phyloP scores from a whole-genome alignment of 2,888 invertebrate species.

The Malacosoma neustria region DNA sequence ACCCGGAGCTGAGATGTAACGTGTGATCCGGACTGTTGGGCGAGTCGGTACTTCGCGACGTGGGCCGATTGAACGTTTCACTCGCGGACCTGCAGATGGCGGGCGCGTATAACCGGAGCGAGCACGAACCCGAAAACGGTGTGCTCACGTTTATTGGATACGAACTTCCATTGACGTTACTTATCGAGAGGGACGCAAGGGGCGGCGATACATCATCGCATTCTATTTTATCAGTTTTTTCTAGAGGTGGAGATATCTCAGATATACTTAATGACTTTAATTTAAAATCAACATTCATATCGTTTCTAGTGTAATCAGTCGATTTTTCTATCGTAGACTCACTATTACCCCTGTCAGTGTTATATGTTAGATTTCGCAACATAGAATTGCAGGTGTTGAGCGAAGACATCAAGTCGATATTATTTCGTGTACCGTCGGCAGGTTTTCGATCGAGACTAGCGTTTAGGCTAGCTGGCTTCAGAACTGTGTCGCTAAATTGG shows the following conservation, averaged over 20 bases:
- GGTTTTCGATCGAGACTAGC: constrained; percentile 6
- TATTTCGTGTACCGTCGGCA: constrained; percentile 6
- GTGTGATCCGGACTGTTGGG: constrained; percentile 17
- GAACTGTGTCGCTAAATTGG: constrained; percentile 49
- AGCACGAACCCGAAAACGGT: constrained; percentile 24
- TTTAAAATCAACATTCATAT: constrained; percentile 25
- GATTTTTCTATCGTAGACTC: constrained; percentile 22
- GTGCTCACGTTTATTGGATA: constrained; percentile 15
- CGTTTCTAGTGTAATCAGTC: constrained; percentile 13
- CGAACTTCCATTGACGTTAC: constrained; percentile 12
- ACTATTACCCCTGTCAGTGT: constrained; percentile 26
- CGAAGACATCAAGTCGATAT: not conserved
- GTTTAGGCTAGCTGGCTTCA: constrained; percentile 33
- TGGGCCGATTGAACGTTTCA: constrained; percentile 47
- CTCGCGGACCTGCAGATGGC: constrained; percentile 65
- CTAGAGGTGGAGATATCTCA: constrained; percentile 44
- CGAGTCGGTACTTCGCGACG: constrained; percentile 35
- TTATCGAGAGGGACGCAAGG: constrained; percentile 25
- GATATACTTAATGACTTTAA: constrained; percentile 39
- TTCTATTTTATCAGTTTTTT: constrained; percentile 22
- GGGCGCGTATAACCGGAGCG: constrained; percentile 48
- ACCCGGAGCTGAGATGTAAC: constrained; percentile 37
- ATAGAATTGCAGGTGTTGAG: constrained; percentile 18
- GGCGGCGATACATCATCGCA: constrained; percentile 43
- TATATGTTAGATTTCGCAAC: constrained; percentile 23